Base-by-base conservation (phyloP, 2,888 invertebrate species). In the Parasteatoda lunata region DNA sequence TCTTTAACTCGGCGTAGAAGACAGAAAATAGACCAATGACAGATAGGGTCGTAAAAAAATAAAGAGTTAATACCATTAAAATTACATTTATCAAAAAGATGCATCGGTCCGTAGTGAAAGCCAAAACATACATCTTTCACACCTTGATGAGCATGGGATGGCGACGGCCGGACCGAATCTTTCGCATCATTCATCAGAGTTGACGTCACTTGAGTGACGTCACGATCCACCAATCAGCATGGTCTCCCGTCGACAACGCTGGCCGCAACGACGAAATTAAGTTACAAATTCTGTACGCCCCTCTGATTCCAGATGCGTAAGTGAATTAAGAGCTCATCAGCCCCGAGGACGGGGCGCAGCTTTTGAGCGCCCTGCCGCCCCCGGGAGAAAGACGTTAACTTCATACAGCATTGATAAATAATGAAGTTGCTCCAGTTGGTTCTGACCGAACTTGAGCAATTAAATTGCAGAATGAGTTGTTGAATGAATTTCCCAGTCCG, bases 71-170 rank as follows among this genome's bases (percentile, higher is more conserved):
- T 86, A 81, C 80, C 85, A 81, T 86, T 86, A 86, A 86, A 86
- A 80, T 70, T 71, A 69, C 85, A 86, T 86, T 86, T 86, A 77
- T 86, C 85, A 86, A 86, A 73, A 73, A 65, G 77, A 76, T 77
- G 52, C 79, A 81, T 70, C 79, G 79, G 78, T 69, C 78, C 85
- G 66, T 80, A 69, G 64, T 65, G 68, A 69, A 87, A 87, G 82
- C 82, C 86, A 82, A 87, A 87, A 82, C 86, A 87, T 87, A 87
- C 86, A 87, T 87, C 86, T 87, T 82, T 87, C 86, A 87, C 86
- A 87, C 86, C 86, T 87, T 87, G 81, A 73, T 87, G 86, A 77
- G 49, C 77, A 84, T 59, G 71, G 65, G 75, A 75, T 68, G 81
- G 81, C 75, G 81, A 75, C 81, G 81, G 83, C 71, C 77, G 85